Evolutionary conservation across 2,888 invertebrate genomes (phyloP), one percentile per base, ranked within the genome.

Genomic region (Alentia gelatinosa): DNA sequence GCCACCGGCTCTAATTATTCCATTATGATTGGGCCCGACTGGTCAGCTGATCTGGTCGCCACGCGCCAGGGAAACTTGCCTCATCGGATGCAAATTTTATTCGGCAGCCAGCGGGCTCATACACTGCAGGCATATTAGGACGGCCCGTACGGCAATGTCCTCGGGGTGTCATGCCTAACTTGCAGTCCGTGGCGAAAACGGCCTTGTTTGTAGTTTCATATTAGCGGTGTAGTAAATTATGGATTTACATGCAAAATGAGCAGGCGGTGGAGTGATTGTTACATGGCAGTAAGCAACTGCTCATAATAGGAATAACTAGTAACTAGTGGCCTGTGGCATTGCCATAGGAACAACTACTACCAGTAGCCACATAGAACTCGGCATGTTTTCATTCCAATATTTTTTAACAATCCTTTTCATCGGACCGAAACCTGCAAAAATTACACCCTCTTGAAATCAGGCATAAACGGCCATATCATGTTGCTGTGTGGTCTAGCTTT

Each of bases 11-110:
- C 86, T 86, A 47, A 86, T 86, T 86, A 86, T 86, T 86, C 86
- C 86, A 86, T 86, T 86, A 86, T 86, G 86, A 86, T 86, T 86
- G 86, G 86, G 19, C 50, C 42, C 15, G 86, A 50, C 86, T 86
- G 50, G 79, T 79, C 79, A 79, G 79, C 79, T 79, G 79, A 79
- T 79, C 79, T 4, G 23, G 12, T 12, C 19, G 35, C 37, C 33
- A 7, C 33, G 86, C 86, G 30, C 4, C 47, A 30, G 30, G 39
- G 26, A 26, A 86, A 42, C 47, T 86, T 86, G 86, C 86, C 86
- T 42, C 86, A 33, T 86, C 42, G 86, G 50, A 86, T 86, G 86
- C 86, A 86, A 86, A 86, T 86, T 86, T 86, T 86, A 86, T 86
- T 86, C 86, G 47, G n/a, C 42, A 12, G 42, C 86, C 86, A 86